phyloP scores from a whole-genome alignment of 2,888 invertebrate species.

The Hypomecis punctinalis region DNA sequence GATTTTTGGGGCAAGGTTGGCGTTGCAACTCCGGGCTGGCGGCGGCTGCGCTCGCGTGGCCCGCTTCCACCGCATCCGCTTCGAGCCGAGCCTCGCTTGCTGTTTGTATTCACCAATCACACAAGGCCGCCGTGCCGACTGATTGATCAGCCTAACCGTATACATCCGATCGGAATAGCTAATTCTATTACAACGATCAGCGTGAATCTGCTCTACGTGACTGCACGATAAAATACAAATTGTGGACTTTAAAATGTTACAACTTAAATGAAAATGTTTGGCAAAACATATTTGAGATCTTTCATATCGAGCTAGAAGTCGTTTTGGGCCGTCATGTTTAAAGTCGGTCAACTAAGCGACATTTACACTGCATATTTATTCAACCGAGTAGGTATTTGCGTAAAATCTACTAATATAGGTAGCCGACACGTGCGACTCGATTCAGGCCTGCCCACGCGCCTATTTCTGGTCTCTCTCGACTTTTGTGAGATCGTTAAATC shows the following conservation, averaged over 20 bases:
- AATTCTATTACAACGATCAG: conserved; percentile 52
- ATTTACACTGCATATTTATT: conserved; percentile 30
- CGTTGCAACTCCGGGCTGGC: conserved; percentile 57
- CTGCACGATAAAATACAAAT: conserved; percentile 20
- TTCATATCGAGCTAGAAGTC: conserved; percentile 9
- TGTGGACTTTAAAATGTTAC: background rate
- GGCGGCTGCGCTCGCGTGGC: conserved; percentile 57
- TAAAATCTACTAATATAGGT: conserved; percentile 44
- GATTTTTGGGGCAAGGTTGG: conserved; percentile 82
- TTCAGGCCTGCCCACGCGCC: conserved; percentile 54
- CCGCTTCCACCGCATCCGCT: conserved; percentile 76
- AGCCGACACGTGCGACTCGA: conserved; percentile 49
- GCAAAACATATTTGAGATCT: conserved; percentile 1
- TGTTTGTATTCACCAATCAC: conserved; percentile 71
- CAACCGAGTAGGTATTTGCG: conserved; percentile 42
- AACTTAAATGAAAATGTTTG: background rate
- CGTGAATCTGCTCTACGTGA: conserved; percentile 47
- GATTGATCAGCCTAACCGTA: conserved; percentile 70
- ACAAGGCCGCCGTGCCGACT: conserved; percentile 76
- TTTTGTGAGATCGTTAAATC: conserved; percentile 30
- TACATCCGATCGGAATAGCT: conserved; percentile 68
- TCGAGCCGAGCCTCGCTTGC: conserved; percentile 54
- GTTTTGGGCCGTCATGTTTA: conserved; percentile 23
- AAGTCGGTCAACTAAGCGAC: conserved; percentile 15
- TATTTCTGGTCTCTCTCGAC: conserved; percentile 48